Conservation (phyloP, 1,140 invertebrate species). For the Araneus ventricosus region DNA sequence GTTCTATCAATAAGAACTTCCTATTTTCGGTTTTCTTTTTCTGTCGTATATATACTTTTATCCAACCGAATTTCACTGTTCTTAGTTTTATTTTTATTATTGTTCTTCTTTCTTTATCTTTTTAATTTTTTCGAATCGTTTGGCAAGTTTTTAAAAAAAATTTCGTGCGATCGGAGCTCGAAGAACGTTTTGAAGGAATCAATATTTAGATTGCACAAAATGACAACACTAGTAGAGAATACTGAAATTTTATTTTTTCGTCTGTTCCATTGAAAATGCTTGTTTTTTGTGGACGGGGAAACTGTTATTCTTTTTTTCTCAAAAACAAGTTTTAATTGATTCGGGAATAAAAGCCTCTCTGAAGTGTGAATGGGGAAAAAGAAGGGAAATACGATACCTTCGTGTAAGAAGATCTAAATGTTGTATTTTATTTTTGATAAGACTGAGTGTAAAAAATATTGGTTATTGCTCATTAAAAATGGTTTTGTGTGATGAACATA, state of each 20-base stretch:
- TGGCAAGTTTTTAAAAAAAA: background rate
- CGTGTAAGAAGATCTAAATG: background rate
- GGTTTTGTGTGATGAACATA: too few species aligned
- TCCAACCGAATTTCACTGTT: background rate
- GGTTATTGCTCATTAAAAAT: too few species aligned
- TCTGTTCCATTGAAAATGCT: background rate
- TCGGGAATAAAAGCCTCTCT: background rate
- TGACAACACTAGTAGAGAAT: background rate
- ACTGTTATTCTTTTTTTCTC: background rate
- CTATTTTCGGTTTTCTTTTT: background rate
- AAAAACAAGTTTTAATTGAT: conserved; percentile 28
- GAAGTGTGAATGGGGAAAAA: background rate
- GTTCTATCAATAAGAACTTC: conserved; percentile 22
- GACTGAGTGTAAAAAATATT: too few species aligned
- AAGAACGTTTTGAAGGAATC: background rate
- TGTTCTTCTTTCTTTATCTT: background rate
- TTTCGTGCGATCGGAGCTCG: background rate
- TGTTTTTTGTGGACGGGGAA: background rate
- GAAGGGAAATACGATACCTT: background rate
- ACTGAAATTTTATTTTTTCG: background rate
- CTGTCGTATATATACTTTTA: background rate
- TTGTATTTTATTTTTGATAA: background rate
- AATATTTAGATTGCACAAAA: background rate
- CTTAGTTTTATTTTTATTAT: background rate
- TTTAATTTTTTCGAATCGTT: background rate